Percentiles rank a stretch among this genome's conserved stretches.
Conservation (phyloP, 2,888 invertebrate genomes). For the Erebia palarica region DNA sequence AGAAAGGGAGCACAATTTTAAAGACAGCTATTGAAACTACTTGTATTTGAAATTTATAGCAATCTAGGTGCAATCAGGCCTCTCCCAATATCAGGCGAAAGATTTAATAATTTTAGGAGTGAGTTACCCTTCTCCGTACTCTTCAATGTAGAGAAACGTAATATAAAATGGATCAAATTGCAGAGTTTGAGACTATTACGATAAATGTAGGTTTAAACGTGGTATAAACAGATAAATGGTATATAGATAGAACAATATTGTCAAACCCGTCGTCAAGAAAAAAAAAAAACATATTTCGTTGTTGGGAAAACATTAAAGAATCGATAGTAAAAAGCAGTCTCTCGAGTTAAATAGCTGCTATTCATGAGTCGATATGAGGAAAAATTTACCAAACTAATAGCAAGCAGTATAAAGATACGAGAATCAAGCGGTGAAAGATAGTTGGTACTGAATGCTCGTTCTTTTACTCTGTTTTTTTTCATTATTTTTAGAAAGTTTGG, state of each 20-base stretch:
- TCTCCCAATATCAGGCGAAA: conserved; percentile 69
- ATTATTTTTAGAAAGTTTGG: conserved; percentile 80
- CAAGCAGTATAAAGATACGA: conserved; percentile 55
- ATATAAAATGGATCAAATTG: conserved; percentile 21
- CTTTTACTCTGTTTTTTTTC: conserved; percentile 73
- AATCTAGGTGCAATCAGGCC: conserved; percentile 75
- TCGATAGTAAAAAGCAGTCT: not conserved
- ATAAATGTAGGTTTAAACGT: conserved; percentile 2
- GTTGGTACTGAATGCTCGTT: conserved; percentile 73
- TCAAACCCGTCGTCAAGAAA: not conserved
- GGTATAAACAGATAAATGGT: not conserved
- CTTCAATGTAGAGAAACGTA: conserved; percentile 24
- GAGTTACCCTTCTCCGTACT: conserved; percentile 63
- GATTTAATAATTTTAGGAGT: conserved; percentile 72
- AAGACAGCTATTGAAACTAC: conserved; percentile 70
- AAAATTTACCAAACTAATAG: conserved; percentile 47
- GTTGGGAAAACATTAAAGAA: not conserved
- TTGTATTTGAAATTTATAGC: conserved; percentile 79
- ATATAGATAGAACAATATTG: not conserved
- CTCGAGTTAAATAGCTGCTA: conserved; percentile 24
- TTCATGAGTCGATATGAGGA: conserved; percentile 45
- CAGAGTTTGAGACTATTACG: conserved; percentile 8
- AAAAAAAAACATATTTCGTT: not conserved
- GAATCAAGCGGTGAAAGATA: conserved; percentile 78
- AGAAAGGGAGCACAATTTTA: conserved; percentile 79